Evolutionary conservation across 1,140 invertebrate species (phyloP), one percentile per base, ranked within the genome.

Genomic region (Pogonomyrmex barbatus): DNA sequence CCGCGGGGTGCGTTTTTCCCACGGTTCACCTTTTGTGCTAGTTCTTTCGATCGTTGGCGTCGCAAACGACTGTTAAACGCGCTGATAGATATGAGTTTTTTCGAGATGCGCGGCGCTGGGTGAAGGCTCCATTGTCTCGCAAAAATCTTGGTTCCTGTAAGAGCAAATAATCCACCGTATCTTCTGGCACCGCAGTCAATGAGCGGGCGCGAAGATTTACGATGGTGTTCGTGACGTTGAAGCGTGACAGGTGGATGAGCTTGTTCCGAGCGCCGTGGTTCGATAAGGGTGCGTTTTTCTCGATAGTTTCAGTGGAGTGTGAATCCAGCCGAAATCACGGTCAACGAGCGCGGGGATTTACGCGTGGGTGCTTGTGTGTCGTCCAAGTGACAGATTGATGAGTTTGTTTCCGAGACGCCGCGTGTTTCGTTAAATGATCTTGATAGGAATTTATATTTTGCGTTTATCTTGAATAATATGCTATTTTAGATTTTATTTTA

Each of bases 1-100:
- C 24, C 87, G 88, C 93, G 92, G 91, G 93, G 92, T 95, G 91
- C 89, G 89, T 90, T 85, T 42, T 85, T 56, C 36, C 88, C 93
- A 91, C 93, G 91, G 63, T 85, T 58, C 56, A 65, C 47, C 50
- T n/a, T 81, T 93, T 88, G 91, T 89, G 89, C 91, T 82, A 33
- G 84, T 92, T 91, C 86, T 88, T 87, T 90, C 92, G 93, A 89
- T 91, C 91, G 6, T 52, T 42, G 76, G 24, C 6, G 2, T 24
- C 36, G 73, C 39, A 17, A 60, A 33, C 47, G 42, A 62, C n/a
- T 30, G 12, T 62, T 0, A 17, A 52, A 91, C 92, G 91, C 89
- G 77, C 63, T 88, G 92, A 94, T 91, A 65, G 33, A 50, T 70
- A 73, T 65, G 24, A 36, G 75, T n/a, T 65, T 10, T 24, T 36